Evolutionary conservation across 2,888 invertebrate genomes (phyloP), one percentile per base, ranked within the genome.

Genomic region (Drosophila algonquin): DNA sequence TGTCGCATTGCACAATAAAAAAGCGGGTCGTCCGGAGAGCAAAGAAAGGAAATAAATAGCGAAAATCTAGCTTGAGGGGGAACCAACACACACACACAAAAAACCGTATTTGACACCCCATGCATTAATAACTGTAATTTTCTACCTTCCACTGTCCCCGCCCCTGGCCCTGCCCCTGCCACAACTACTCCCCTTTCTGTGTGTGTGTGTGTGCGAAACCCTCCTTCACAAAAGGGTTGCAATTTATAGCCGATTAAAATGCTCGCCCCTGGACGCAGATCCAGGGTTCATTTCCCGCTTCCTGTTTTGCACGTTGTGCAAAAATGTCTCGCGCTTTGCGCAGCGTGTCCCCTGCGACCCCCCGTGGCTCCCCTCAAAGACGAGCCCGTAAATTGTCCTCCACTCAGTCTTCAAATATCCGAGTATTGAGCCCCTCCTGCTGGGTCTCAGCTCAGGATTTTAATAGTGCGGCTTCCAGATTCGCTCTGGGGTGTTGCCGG

Each of bases 51-150:
- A 51, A 73, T 32, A 62, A 48, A 58, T 32, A 46, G 40, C 40
- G 40, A 40, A 40, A 40, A n/a, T 40, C 40, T 40, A 40, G 40
- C 40, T 40, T 2, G 50, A 47, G 48, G 55, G 50, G 32, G 30
- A 8, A 30, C 14, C 35, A 58, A 44, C 14, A 21, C 21, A 21
- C 18, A 21, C 21, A 21, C 21, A 21, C 24, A 73, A 65, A 65
- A 56, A 75, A 77, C 40, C 40, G 62, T 68, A 79, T 84, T 79
- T 79, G 76, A 77, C 85, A 85, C 85, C 84, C 85, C 75, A 80
- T 81, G 74, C 80, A 85, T 87, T 85, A 85, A 85, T 85, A 85
- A 85, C 82, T 75, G 87, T 84, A 81, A 85, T 85, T 85, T 84
- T 82, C 69, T 53, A 80, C 59, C 73, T 54, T 45, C 63, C 80